These are phyloP conservation scores for Gallinago stenura DNA, from an alignment of 2,797 vertebrate species.

Conservation along the genomic window DNA sequence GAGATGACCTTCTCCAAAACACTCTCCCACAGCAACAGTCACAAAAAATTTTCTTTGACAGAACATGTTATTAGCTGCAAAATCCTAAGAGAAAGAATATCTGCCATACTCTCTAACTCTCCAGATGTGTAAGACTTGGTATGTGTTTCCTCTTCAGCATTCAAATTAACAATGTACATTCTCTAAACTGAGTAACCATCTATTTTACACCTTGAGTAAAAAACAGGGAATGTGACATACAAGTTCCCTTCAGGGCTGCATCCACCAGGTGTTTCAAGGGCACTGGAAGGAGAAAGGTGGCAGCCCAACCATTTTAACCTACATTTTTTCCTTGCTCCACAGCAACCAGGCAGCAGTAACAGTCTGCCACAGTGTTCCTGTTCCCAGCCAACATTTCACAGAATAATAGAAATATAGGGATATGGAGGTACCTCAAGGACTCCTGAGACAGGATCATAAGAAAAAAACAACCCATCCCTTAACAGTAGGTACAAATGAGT, in stretches of 20 bases:
- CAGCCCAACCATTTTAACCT: not conserved
- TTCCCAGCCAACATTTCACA: not conserved
- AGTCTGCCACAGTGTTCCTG: not conserved
- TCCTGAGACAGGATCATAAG: not conserved
- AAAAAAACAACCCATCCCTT: not conserved
- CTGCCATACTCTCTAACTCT: not conserved
- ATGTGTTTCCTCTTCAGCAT: accelerated
- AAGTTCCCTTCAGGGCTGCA: not conserved
- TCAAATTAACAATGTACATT: not conserved
- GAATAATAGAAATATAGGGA: not conserved
- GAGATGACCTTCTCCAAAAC: not conserved
- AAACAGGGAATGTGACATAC: not conserved
- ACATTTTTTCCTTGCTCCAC: not conserved
- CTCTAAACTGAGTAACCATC: not conserved
- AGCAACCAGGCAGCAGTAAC: not conserved
- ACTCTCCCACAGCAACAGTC: not conserved
- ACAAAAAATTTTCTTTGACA: not conserved
- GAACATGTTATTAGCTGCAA: not conserved
- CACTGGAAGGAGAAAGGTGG: not conserved
- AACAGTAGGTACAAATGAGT: not conserved
- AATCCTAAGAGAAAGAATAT: not conserved
- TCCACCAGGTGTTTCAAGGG: not conserved
- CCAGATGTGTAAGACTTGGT: not conserved
- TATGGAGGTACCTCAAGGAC: not conserved
- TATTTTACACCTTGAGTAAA: not conserved